phyloP scores from a whole-genome alignment of 1,140 invertebrate genomes.

The Piezodorus guildinii region DNA sequence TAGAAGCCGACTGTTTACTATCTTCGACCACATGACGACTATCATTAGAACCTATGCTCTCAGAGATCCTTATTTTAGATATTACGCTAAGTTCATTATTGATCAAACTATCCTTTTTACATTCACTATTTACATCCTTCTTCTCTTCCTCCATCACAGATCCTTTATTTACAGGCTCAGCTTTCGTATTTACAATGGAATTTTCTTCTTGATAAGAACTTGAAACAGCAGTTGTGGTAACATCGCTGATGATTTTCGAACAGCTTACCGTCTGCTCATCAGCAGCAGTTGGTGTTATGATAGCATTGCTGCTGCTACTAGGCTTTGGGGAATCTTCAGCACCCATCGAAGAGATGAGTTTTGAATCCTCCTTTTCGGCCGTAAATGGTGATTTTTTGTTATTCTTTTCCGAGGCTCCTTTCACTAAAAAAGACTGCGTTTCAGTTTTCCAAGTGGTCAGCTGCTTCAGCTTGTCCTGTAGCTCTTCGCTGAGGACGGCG shows the following conservation, averaged over 20 bases:
- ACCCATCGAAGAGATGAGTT: background rate
- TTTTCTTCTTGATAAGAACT: background rate
- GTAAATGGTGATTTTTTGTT: constrained; percentile 8
- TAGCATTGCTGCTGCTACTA: background rate
- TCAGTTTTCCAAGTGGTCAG: constrained; percentile 32
- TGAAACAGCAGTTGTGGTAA: background rate
- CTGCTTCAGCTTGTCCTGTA: constrained; percentile 43
- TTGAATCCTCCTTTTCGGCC: background rate
- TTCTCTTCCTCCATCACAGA: background rate
- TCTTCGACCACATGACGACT: background rate
- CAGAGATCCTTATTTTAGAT: background rate
- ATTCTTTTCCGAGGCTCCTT: constrained; percentile 33
- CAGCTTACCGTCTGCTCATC: no score
- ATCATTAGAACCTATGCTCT: background rate
- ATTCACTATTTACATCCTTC: background rate
- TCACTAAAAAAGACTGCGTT: constrained; percentile 32
- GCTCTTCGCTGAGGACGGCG: constrained; percentile 40
- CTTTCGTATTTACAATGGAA: no score
- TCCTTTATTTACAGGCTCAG: background rate
- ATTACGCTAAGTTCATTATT: background rate
- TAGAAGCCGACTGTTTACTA: constrained; percentile 8
- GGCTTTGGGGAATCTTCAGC: background rate
- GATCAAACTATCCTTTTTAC: background rate
- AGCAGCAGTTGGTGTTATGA: background rate
- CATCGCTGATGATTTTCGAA: background rate